Percentiles rank a stretch among this genome's conserved stretches.
Evolutionary conservation across 2,888 invertebrate species (phyloP).

Genomic region (Gastracanthus pulcherrimus): DNA sequence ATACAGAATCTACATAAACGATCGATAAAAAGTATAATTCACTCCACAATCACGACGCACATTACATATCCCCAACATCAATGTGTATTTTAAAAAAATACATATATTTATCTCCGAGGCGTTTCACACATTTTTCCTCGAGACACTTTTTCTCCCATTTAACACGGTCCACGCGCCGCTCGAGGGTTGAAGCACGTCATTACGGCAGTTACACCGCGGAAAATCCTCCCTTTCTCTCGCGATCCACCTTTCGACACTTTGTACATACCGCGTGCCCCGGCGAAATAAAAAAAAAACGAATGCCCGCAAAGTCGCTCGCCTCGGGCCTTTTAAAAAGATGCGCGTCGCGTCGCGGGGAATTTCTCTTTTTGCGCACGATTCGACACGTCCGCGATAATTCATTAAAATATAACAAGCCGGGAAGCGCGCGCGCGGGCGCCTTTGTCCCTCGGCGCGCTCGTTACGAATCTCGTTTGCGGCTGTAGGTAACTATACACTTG

Average conservation of each 20-base stretch:
- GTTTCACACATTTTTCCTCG: too few relatives aligned
- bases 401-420: conserved; percentile 32
- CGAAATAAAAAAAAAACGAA: not conserved
- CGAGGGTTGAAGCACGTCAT: not conserved
- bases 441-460: conserved; percentile 22
- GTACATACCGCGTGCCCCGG: not conserved
- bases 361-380: not conserved
- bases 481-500: too few relatives aligned
- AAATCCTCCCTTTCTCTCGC: not conserved
- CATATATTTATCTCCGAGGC: too few relatives aligned
- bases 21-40: too few relatives aligned
- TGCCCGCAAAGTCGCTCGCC: not conserved
- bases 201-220: not conserved
- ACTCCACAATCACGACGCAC: too few relatives aligned
- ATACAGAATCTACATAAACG: too few relatives aligned
- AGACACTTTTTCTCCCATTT: too few relatives aligned
- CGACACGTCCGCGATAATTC: conserved; percentile 40
- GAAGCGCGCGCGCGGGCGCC: too few relatives aligned
- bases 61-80: too few relatives aligned
- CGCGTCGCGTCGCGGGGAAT: not conserved
- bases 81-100: too few relatives aligned
- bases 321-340: too few relatives aligned
- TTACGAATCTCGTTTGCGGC: conserved; percentile 32
- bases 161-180: not conserved
- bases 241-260: not conserved